Percentiles rank a stretch among this genome's conserved stretches.
These are phyloP conservation scores for Ichneumoninae sp. DNA, from an alignment of 2,888 invertebrate species.

Conservation along the genomic window DNA sequence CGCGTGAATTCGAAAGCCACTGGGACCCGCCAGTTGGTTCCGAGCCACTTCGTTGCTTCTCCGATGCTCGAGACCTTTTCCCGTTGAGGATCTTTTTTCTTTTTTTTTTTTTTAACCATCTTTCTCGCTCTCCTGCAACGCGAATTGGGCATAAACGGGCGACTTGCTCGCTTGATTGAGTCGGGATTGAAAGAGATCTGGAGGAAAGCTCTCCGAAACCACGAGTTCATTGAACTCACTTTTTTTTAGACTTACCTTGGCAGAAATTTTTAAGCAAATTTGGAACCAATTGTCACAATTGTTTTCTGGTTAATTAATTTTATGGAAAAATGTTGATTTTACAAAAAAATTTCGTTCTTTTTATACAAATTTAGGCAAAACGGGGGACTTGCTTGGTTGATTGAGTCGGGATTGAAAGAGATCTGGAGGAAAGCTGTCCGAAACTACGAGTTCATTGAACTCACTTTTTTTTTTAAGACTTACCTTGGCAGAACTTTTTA, in stretches of 20 bases:
- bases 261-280: background rate
- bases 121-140: constrained; percentile 9
- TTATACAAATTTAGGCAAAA: background rate
- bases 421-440: background rate
- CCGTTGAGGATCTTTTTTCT: constrained; percentile 28
- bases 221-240: background rate
- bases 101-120: background rate
- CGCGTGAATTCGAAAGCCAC: constrained; percentile 69
- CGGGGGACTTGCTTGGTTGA: background rate
- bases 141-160: background rate
- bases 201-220: background rate
- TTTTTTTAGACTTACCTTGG: background rate
- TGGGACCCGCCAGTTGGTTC: constrained; percentile 44
- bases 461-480: background rate
- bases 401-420: background rate
- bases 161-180: background rate
- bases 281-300: too few relatives aligned
- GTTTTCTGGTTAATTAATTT: too few relatives aligned
- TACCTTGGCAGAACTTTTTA: background rate
- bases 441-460: background rate
- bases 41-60: constrained; percentile 32
- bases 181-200: background rate
- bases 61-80: constrained; percentile 27
- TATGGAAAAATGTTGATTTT: too few relatives aligned
- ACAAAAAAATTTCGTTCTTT: too few relatives aligned